Evolutionary conservation across 2,797 vertebrate genomes (phyloP), one percentile per base, ranked within the genome.

Genomic region (Phoeniculus purpureus): DNA sequence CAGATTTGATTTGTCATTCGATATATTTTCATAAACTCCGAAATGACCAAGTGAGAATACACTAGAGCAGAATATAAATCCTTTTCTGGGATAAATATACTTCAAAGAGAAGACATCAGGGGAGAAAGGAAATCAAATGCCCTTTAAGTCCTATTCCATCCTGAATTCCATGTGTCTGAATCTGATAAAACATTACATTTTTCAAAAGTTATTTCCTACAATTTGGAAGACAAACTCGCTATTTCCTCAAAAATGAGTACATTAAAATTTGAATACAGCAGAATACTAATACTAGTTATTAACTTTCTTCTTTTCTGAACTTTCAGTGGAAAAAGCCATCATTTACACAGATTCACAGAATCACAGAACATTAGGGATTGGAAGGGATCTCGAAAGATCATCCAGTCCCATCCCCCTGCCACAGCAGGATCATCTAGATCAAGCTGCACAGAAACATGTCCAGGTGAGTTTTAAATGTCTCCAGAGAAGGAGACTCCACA

Each of bases 1-100:
- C 40, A 89, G 87, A 96, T 96, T 95, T 95, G 89, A 95, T 96
- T 97, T 96, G 96, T 84, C 67, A 96, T 96, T 85, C 80, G 84
- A 93, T 93, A 87, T 94, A 91, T 92, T 96, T 96, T 94, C 96
- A 95, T 93, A 87, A 96, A 94, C 85, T 92, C 87, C 90, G 89
- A 95, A 94, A 95, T 81, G 68, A 59, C 87, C 83, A 91, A 93
- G 82, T 45, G 89, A 87, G 90, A 96, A 77, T 83, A 51, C 79
- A 89, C 77, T 64, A 54, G 64, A 94, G 58, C 70, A 89, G 89
- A 95, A 95, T 94, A 93, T 67, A 96, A 95, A 94, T 86, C 91
- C 51, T 94, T 62, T 78, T 94, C 74, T 71, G 54, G 45, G 77
- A 93, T 93, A 91, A 97, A 96, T 96, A 94, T 94, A 95, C 81